Evolutionary conservation across 2,888 invertebrate species (phyloP), one percentile per base, ranked within the genome.

Genomic region (Drosophila nr. perissopoda): DNA sequence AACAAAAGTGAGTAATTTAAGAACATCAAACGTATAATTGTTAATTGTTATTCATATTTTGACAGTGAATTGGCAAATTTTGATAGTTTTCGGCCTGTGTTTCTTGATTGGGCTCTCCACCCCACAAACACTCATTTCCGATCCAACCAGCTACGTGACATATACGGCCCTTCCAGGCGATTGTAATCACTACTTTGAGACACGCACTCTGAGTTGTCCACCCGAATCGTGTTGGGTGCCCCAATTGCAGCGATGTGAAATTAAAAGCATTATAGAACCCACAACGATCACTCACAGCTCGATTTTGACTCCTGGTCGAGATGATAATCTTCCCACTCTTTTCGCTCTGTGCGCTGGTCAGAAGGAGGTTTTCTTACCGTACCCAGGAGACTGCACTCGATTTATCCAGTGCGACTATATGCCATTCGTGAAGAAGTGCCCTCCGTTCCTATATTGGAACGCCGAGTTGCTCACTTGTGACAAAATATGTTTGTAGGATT

Each of bases 351-450:
- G 76, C 46, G 40, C 13, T 4, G 54, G 46, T 16, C 66, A 71
- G 16, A 16, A 36, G 25, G 67, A 60, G 0, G 42, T n/a, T 4
- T 58, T 76, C 8, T 48, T 76, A 27, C 60, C 67, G 18, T 76
- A 81, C 59, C 87, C 87, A 4, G 79, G 73, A 0, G 67, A 84
- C 40, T 87, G 88, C 40, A 63, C 58, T 6, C 76, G 56, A 1
- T 87, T 79, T 40, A 70, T 84, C 7, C 82, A 79, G 13, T 84
- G 84, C 34, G 84, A 87, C 49, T 84, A 87, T 40, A 6, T 68
- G 6, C 88, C 84, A 2, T 84, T 84, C 40, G 81, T 87, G 1
- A 82, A 79, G 68, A 34, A 6, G 0, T 84, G 84, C 34, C 84
- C 88, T 4, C 40, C 42, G 2, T 70, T 69, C 57, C 56, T 84